phyloP scores from a whole-genome alignment of 2,113 vertebrate species.

The Percina caprodes region DNA sequence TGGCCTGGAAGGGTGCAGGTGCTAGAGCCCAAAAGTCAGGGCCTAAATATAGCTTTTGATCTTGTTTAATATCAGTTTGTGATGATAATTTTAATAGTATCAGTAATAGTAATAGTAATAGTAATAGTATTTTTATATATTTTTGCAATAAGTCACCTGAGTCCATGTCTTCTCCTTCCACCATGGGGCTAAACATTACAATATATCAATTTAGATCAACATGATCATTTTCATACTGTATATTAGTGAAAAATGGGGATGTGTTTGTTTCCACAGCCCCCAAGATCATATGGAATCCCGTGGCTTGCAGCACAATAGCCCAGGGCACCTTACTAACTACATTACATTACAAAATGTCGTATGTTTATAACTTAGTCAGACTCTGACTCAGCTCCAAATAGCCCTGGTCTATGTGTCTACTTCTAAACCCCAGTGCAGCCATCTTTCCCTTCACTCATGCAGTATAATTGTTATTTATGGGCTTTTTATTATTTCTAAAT shows the following conservation, averaged over 20 bases:
- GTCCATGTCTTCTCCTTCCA: too few relatives aligned
- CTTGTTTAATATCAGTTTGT: too few relatives aligned
- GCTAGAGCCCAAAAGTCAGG: too few relatives aligned
- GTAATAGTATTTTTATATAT: too few relatives aligned
- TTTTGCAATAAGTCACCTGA: too few relatives aligned
- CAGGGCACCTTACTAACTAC: not conserved
- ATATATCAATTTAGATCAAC: not conserved
- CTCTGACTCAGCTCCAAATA: not conserved
- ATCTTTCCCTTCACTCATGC: not conserved
- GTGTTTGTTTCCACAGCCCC: not conserved
- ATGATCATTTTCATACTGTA: not conserved
- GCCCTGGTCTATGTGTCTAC: not conserved
- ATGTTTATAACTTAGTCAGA: not conserved
- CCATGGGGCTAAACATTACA: too few relatives aligned
- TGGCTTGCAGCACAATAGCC: not conserved
- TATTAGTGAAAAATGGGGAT: too few relatives aligned
- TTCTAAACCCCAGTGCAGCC: not conserved
- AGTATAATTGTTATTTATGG: not conserved
- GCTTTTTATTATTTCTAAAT: constrained; percentile 3
- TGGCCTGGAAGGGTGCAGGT: too few relatives aligned
- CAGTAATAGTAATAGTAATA: too few relatives aligned
- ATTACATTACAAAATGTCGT: not conserved
- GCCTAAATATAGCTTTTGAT: too few relatives aligned
- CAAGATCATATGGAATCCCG: not conserved
- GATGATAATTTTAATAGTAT: too few relatives aligned